Evolutionary conservation across 2,113 vertebrate species (phyloP).

Genomic region (Pangasianodon hypophthalmus): DNA sequence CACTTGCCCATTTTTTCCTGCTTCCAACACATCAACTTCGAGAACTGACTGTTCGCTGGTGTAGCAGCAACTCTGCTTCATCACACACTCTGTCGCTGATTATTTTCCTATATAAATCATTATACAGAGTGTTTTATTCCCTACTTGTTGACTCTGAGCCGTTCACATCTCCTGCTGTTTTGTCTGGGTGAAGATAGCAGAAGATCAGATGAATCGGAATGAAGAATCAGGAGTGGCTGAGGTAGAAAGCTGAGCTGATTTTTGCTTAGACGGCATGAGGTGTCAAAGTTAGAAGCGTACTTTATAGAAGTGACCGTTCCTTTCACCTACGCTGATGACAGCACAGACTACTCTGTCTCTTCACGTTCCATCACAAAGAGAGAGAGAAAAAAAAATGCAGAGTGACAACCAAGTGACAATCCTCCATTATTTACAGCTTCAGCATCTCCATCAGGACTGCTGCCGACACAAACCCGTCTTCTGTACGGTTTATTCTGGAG

Average conservation of each 20-base stretch:
- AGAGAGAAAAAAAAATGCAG: not conserved
- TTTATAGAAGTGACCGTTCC: conserved; percentile 9
- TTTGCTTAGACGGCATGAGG: conserved; percentile 17
- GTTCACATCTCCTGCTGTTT: not conserved
- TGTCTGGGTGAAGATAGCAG: not conserved
- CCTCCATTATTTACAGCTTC: conserved; percentile 58
- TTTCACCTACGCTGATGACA: not conserved
- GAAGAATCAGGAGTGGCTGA: not conserved
- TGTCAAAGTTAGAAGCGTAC: not conserved
- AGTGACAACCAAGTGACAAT: conserved; percentile 42
- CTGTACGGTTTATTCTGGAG: not conserved
- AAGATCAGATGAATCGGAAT: not conserved
- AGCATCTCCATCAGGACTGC: conserved; percentile 18
- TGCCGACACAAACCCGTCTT: not conserved
- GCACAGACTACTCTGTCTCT: conserved; percentile 14
- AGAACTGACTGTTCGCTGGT: too few species aligned
- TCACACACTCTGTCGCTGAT: not conserved
- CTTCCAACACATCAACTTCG: too few species aligned
- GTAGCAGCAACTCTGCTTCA: too few species aligned
- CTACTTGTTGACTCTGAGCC: not conserved
- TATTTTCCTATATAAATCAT: not conserved
- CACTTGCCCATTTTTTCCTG: too few species aligned
- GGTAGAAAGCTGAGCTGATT: conserved; percentile 14
- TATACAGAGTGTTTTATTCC: not conserved
- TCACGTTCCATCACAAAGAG: conserved; percentile 26